These are phyloP conservation scores for Alcedo quadribrachys DNA, from an alignment of 2,797 vertebrate species.

Conservation along the genomic window DNA sequence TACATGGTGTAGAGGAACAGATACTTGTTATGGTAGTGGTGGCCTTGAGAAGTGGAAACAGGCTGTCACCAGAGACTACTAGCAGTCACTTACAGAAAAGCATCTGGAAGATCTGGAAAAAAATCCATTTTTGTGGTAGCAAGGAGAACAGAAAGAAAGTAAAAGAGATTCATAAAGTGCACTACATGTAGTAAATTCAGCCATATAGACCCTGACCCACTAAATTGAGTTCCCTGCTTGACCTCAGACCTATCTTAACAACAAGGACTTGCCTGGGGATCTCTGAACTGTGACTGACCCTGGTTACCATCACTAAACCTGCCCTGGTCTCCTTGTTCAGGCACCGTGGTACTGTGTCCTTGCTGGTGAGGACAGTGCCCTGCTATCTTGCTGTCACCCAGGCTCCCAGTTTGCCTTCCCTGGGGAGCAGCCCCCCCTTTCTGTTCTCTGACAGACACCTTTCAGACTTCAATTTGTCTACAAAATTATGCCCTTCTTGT, in stretches of 20 bases:
- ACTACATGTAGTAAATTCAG: background rate
- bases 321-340: background rate
- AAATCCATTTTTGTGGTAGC: background rate
- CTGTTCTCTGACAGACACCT: background rate
- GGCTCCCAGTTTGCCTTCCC: background rate
- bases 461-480: background rate
- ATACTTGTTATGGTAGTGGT: background rate
- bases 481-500: background rate
- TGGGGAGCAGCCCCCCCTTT: background rate
- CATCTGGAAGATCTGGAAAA: background rate
- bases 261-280: too few species aligned
- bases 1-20: background rate
- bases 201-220: background rate
- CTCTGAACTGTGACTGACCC: background rate
- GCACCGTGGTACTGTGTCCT: background rate
- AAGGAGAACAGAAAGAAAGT: background rate
- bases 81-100: background rate
- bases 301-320: accelerated
- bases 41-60: background rate
- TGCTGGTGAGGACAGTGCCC: background rate
- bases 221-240: background rate
- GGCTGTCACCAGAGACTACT: background rate
- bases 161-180: background rate
- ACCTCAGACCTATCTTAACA: background rate
- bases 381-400: background rate